These are phyloP conservation scores for Eueremaeus valkanovi DNA, from an alignment of 2,888 invertebrate genomes.

Conservation along the genomic window DNA sequence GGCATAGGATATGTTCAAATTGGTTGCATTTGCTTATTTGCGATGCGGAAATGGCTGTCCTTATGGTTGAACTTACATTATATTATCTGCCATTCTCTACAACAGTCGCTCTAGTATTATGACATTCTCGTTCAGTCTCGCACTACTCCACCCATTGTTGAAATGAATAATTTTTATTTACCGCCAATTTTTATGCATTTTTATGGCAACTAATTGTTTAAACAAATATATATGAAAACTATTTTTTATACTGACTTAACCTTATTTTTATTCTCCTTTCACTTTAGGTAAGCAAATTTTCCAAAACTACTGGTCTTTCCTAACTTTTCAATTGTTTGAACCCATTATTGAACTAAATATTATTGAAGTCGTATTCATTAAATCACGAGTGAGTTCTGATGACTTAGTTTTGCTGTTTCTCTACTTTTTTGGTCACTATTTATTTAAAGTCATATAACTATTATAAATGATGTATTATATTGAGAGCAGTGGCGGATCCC, in stretches of 20 bases:
- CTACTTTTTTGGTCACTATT: background rate
- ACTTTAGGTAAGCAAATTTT: background rate
- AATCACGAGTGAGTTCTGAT: background rate
- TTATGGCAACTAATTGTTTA: background rate
- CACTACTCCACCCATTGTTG: slow-evolving; percentile 30
- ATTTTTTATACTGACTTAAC: too few species aligned
- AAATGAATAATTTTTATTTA: slow-evolving; percentile 14
- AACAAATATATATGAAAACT: too few species aligned
- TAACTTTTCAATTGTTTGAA: background rate
- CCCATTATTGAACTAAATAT: background rate
- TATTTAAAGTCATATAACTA: background rate
- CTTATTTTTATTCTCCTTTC: background rate
- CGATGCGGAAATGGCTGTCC: slow-evolving; percentile 24
- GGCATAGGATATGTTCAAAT: slow-evolving; percentile 13
- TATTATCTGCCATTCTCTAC: background rate
- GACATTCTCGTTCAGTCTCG: background rate
- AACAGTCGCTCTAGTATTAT: background rate
- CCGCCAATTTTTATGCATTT: background rate
- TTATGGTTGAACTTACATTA: slow-evolving; percentile 18
- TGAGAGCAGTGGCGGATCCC: background rate
- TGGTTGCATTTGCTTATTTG: slow-evolving; percentile 12
- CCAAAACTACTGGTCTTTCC: background rate
- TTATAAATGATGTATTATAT: background rate
- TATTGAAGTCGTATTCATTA: background rate
- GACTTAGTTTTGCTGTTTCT: background rate